Conservation (phyloP, 2,797 vertebrate species). For the Falco berigora region DNA sequence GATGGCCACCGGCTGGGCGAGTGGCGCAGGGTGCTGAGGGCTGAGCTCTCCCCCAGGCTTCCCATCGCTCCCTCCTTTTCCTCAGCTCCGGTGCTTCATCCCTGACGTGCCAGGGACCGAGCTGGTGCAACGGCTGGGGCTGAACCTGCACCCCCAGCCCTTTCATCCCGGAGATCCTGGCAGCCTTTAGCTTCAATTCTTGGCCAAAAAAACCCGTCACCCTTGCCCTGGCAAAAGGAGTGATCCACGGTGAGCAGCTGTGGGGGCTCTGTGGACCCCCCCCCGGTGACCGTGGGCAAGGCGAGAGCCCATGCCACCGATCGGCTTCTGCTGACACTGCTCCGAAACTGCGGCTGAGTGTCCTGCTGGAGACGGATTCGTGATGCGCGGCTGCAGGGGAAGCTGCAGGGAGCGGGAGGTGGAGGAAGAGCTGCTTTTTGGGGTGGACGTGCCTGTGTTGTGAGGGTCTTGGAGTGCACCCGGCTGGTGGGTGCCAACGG, state of each 20-base stretch:
- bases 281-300: not conserved
- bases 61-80: not conserved
- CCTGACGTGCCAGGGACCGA: not conserved
- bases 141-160: rapidly evolving
- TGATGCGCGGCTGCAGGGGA: rapidly evolving
- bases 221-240: too few relatives aligned
- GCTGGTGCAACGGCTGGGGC: not conserved
- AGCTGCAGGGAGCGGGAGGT: not conserved
- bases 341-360: not conserved
- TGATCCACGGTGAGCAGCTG: too few relatives aligned
- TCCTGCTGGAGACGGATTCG: not conserved
- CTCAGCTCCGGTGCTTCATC: not conserved
- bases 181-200: not conserved
- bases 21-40: not conserved
- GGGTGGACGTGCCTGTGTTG: not conserved
- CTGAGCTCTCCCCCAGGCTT: not conserved
- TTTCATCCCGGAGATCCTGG: not conserved
- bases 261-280: not conserved
- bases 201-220: not conserved
- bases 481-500: not conserved
- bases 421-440: not conserved
- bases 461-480: not conserved
- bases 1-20: not conserved
- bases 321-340: not conserved
- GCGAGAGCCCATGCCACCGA: rapidly evolving